A percentile compares a stretch with the other conserved stretches of the same genome.
Conservation (phyloP, 2,113 vertebrate species). For the Zosterops pallidus region DNA sequence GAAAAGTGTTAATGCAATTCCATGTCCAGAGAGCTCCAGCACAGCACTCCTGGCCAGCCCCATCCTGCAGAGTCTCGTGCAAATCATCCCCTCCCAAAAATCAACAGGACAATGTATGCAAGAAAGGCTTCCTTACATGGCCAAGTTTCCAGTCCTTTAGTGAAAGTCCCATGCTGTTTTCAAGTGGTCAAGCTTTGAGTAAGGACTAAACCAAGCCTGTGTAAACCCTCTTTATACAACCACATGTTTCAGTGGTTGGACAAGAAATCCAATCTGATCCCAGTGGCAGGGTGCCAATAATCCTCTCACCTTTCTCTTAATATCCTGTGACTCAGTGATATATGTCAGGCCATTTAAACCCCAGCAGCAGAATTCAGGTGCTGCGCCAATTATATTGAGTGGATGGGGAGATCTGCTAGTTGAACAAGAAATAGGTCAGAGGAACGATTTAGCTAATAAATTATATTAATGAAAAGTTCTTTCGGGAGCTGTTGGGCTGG, state of each 20-base stretch:
- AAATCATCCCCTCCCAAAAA: not conserved
- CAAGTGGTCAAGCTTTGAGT: not conserved
- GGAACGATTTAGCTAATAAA: slow-evolving; percentile 41
- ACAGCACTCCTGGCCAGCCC: not conserved
- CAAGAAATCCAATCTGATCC: slow-evolving; percentile 49
- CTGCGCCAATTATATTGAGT: slow-evolving; percentile 38
- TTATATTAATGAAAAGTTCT: slow-evolving; percentile 59
- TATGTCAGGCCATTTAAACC: slow-evolving; percentile 55
- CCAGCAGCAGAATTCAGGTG: slow-evolving; percentile 19
- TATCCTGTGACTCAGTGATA: slow-evolving; percentile 63
- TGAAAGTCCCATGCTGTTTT: not conserved
- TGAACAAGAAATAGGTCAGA: slow-evolving; percentile 42
- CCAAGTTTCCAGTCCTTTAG: not conserved
- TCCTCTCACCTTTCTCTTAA: slow-evolving; percentile 63
- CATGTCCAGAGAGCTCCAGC: not conserved
- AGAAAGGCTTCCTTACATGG: not conserved
- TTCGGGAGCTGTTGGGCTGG: not conserved
- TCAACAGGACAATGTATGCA: not conserved
- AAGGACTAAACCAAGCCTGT: not conserved
- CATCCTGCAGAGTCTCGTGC: rapidly evolving
- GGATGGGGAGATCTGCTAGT: not conserved
- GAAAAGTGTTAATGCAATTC: not conserved
- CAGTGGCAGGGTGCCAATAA: not conserved
- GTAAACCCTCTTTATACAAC: not conserved
- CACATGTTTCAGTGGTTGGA: not conserved